Conservation (phyloP, 2,113 vertebrate genomes). For the Callopanchax toddi region DNA sequence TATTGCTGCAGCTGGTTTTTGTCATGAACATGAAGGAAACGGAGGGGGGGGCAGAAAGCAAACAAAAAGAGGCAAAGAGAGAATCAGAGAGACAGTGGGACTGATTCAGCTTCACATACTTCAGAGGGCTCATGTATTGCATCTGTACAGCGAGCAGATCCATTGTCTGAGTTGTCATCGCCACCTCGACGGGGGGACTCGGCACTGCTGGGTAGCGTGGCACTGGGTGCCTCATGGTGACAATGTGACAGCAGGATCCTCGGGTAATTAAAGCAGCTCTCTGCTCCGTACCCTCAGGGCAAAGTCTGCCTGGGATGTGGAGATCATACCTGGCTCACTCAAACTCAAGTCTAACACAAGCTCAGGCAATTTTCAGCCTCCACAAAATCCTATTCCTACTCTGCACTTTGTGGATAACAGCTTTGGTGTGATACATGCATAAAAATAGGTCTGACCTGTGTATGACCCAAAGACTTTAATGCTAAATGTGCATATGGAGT, state of each 20-base stretch:
- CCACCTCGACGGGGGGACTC: constrained; percentile 38
- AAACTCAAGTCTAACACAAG: constrained; percentile 44
- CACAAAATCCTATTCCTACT: constrained; percentile 33
- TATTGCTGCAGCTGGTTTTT: constrained; percentile 14
- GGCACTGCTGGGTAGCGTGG: constrained; percentile 38
- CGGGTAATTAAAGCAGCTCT: constrained; percentile 80
- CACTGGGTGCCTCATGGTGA: constrained; percentile 55
- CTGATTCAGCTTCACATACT: constrained; percentile 57
- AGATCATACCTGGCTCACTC: constrained; percentile 60
- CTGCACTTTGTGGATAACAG: constrained; percentile 21
- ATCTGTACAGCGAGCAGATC: constrained; percentile 54
- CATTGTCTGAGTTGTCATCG: constrained; percentile 68
- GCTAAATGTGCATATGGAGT: neutral
- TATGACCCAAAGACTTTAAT: constrained; percentile 34
- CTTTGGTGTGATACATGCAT: constrained; percentile 21
- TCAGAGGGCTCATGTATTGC: constrained; percentile 53
- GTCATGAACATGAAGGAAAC: constrained; percentile 40
- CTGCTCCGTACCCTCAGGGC: constrained; percentile 70
- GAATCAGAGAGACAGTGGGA: constrained; percentile 57
- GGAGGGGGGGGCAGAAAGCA: constrained; percentile 45
- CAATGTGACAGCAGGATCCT: constrained; percentile 74
- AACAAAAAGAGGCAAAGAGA: constrained; percentile 53
- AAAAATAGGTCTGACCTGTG: constrained; percentile 43
- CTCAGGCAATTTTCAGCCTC: constrained; percentile 35
- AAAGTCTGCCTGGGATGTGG: constrained; percentile 47